A percentile compares a stretch with the other conserved stretches of the same genome.
phyloP scores from a whole-genome alignment of 2,113 vertebrate species.

The Verasper variegatus region DNA sequence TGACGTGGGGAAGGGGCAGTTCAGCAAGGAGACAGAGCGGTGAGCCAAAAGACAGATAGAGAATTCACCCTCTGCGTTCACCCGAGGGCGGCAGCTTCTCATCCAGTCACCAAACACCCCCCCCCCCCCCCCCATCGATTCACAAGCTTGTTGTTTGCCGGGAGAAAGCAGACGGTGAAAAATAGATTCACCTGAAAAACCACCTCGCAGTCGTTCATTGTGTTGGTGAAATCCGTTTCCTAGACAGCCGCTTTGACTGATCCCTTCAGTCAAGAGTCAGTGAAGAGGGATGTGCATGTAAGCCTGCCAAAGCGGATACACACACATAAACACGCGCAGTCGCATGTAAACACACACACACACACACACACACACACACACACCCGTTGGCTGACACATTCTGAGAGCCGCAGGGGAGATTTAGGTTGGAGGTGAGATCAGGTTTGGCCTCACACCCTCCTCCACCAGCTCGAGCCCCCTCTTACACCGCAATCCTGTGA shows the following conservation, averaged over 20 bases:
- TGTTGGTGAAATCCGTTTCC: constrained; percentile 31
- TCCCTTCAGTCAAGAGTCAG: constrained; percentile 52
- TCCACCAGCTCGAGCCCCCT: not conserved
- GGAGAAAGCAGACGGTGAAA: too few species aligned
- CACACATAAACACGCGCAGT: constrained; percentile 2
- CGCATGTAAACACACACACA: not conserved
- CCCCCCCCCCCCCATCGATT: not conserved
- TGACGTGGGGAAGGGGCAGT: constrained; percentile 94
- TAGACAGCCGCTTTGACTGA: constrained; percentile 44
- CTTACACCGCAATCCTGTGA: not conserved
- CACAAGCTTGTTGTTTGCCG: not conserved
- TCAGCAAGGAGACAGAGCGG: constrained; percentile 97
- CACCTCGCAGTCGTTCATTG: not conserved
- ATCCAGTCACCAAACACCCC: too few species aligned
- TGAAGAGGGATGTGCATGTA: constrained; percentile 26
- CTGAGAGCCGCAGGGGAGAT: constrained; percentile 28
- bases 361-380: not conserved
- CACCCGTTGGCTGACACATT: not conserved
- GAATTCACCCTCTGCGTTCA: too few species aligned
- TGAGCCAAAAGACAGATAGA: constrained; percentile 68
- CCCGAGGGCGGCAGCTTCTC: too few species aligned
- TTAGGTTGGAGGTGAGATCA: constrained; percentile 31
- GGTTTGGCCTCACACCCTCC: constrained; percentile 19
- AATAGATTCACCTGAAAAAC: too few species aligned
- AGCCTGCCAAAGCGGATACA: constrained; percentile 7